Evolutionary conservation across 2,797 vertebrate species (phyloP), one percentile per base, ranked within the genome.

Genomic region (Sciurus carolinensis): DNA sequence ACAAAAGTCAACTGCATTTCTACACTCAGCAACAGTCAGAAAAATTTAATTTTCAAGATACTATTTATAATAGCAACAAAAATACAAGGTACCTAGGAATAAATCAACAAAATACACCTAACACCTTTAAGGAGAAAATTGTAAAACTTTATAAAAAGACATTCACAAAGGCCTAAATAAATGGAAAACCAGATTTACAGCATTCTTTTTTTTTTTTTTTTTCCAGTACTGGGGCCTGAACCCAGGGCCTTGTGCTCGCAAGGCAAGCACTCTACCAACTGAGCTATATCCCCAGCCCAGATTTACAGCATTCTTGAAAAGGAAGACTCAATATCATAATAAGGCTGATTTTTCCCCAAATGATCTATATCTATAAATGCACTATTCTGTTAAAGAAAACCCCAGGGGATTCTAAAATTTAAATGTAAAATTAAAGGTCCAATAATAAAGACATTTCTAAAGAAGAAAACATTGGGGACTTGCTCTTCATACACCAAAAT

Each of bases 11-110:
- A 67, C 47, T 82, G 24, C 24, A 85, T 89, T 96, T 95, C 57
- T 82, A 69, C 50, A 93, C 9, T 50, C 6, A 81, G 39, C n/a
- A 96, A 95, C 1, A 80, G 59, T 81, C 47, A 87, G 84, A 85
- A 93, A 90, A 83, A 79, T 28, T 47, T 88, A 93, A 82, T 83
- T 96, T 80, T 90, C 7, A 87, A 79, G 26, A 84, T 79, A 54
- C 0, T 79, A 30, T 66, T 84, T 94, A 66, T 39, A 90, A 80
- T 14, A 67, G 47, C n/a, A 93, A 77, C 67, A 90, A 93, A 84
- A 81, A 92, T 54, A 81, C 57, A 47, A 91, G 90, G 42, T 87
- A 67, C 6, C 3, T 77, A 93, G 28, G 81, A 95, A 82, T 66
- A 85, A 66, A 93, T 85, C 44, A 94, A 76, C 33, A 91, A 88